phyloP scores from a whole-genome alignment of 2,888 invertebrate genomes.

The Melipona bicolor region DNA sequence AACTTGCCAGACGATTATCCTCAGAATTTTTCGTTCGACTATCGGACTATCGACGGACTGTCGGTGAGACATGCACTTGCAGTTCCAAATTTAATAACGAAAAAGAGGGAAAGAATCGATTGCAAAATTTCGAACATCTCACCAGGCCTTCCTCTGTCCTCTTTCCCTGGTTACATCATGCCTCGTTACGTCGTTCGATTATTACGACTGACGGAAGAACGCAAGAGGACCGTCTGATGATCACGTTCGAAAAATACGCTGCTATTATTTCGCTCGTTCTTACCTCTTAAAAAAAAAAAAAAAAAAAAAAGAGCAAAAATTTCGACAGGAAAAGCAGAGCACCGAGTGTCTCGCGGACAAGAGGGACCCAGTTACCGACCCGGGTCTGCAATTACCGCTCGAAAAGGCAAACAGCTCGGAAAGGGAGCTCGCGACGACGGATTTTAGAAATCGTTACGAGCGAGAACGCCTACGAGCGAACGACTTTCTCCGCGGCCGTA shows the following conservation, averaged over 20 bases:
- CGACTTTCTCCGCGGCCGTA: conserved; percentile 5
- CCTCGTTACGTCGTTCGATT: conserved; percentile 14
- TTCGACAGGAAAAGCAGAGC: not conserved
- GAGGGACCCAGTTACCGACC: not conserved
- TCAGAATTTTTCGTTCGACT: conserved; percentile 37
- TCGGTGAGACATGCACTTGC: not conserved
- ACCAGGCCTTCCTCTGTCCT: not conserved
- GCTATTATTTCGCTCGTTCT: not conserved
- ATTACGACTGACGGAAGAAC: conserved; percentile 21
- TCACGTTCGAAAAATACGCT: conserved; percentile 7
- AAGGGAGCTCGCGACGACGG: not conserved
- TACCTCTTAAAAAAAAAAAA: not conserved
- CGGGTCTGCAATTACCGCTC: conserved; percentile 4
- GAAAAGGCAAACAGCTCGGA: conserved; percentile 7
- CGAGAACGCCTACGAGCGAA: conserved; percentile 14
- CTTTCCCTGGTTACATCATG: conserved; percentile 10
- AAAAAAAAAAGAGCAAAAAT: not conserved
- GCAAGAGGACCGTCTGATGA: not conserved
- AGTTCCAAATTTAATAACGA: too few relatives aligned
- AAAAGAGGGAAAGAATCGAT: not conserved
- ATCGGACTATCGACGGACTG: not conserved
- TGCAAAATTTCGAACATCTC: not conserved
- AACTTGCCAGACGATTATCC: conserved; percentile 46
- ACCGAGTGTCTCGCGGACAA: not conserved
- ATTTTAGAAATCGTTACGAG: not conserved